phyloP scores from a whole-genome alignment of 2,113 vertebrate genomes.

The Chroicocephalus ridibundus region DNA sequence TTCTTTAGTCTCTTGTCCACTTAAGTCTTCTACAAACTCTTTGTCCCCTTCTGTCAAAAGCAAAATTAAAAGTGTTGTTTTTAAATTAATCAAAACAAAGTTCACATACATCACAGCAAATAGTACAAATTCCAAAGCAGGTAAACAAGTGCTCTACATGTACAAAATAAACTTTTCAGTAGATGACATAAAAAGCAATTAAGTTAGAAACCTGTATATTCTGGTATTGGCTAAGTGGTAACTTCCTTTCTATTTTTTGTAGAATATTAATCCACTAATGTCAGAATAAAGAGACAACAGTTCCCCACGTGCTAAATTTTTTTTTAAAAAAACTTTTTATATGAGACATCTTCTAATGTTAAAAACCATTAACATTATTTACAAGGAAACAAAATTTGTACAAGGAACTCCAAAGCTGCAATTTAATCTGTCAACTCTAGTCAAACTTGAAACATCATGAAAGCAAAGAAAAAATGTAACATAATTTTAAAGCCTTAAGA shows the following conservation, averaged over 20 bases:
- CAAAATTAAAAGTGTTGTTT: background rate
- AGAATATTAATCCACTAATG: background rate
- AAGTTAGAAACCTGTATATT: background rate
- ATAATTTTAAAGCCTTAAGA: background rate
- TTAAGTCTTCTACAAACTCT: constrained; percentile 1
- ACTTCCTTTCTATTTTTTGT: background rate
- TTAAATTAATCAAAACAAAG: background rate
- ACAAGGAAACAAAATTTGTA: background rate
- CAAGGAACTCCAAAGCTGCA: background rate
- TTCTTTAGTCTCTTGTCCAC: background rate
- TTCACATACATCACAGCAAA: background rate
- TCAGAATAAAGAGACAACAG: background rate
- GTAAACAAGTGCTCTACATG: background rate
- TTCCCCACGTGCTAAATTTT: background rate
- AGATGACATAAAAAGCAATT: background rate
- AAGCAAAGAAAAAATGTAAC: background rate
- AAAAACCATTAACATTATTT: background rate
- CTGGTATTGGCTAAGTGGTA: background rate
- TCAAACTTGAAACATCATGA: background rate
- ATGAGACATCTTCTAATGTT: background rate
- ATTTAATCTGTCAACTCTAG: background rate
- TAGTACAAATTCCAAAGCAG: background rate
- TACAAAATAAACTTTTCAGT: background rate
- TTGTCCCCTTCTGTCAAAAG: constrained; percentile 24
- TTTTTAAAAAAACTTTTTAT: background rate